phyloP scores from a whole-genome alignment of 2,888 invertebrate genomes.

The Yponomeuta cagnagella region DNA sequence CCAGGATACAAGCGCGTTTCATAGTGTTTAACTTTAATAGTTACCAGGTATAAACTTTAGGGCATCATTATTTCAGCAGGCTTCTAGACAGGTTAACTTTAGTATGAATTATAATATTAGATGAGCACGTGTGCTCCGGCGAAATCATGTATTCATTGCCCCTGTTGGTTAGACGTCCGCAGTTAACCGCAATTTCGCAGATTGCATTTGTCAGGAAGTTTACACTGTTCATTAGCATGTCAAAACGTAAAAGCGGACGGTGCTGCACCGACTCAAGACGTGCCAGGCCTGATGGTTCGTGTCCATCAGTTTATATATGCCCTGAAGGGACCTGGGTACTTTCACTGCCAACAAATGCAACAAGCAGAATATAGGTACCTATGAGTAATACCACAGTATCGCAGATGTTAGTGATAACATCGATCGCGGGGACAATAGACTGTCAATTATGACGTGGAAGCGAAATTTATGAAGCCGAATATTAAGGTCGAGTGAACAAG shows the following conservation, averaged over 20 bases:
- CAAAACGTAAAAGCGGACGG: conserved; percentile 31
- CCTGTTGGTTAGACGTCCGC: conserved; percentile 23
- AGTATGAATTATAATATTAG: conserved; percentile 53
- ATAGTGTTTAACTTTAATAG: background rate
- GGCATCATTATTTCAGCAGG: conserved; percentile 35
- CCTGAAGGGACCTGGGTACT: conserved; percentile 35
- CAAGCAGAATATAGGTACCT: background rate
- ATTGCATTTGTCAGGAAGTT: conserved; percentile 30
- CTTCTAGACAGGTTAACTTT: conserved; percentile 36
- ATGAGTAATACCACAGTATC: conserved; percentile 2
- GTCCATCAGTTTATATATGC: conserved; percentile 35
- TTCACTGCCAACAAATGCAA: conserved; percentile 26
- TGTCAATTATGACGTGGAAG: conserved; percentile 44
- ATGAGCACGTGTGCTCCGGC: conserved; percentile 42
- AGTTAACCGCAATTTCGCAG: conserved; percentile 27
- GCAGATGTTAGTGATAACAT: conserved; percentile 16
- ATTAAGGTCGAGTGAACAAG: conserved; percentile 66
- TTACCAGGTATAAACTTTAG: background rate
- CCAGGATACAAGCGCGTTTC: too few relatives aligned
- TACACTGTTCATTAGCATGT: conserved; percentile 42
- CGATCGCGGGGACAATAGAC: conserved; percentile 45
- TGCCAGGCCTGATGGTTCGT: conserved; percentile 33
- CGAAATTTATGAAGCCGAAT: conserved; percentile 58
- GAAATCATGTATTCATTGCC: conserved; percentile 55
- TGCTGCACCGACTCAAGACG: conserved; percentile 16